phyloP scores from a whole-genome alignment of 2,797 vertebrate genomes.

The Anniella stebbinsi region DNA sequence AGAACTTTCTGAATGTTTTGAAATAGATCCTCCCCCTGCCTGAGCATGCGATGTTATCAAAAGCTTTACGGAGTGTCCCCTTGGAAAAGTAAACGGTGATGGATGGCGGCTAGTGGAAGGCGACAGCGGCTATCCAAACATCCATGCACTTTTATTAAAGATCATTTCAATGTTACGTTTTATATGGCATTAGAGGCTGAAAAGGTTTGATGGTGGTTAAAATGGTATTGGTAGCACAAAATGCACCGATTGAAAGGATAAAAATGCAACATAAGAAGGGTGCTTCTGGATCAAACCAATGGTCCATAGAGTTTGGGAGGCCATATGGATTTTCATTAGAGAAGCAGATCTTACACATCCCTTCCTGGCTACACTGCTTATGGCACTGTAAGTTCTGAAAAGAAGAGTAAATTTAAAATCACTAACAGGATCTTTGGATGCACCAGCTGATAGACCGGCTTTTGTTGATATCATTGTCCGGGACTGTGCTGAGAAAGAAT shows the following conservation, averaged over 20 bases:
- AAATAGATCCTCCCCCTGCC: constrained; percentile 64
- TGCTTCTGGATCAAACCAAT: background rate
- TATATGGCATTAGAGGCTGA: background rate
- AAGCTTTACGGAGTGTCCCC: constrained; percentile 67
- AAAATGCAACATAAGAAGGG: background rate
- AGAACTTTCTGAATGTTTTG: constrained; percentile 69
- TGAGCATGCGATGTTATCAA: constrained; percentile 61
- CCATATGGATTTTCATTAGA: constrained; percentile 40
- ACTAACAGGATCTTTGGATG: constrained; percentile 35
- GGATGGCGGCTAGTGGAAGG: constrained; percentile 57
- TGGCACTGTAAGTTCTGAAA: constrained; percentile 23
- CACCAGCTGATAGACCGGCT: background rate
- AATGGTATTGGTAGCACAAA: background rate
- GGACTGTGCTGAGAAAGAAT: constrained; percentile 45
- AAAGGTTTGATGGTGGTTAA: background rate
- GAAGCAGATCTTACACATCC: background rate
- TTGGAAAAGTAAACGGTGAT: constrained; percentile 74
- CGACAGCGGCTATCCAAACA: constrained; percentile 69
- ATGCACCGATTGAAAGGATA: background rate
- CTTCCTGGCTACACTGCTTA: background rate
- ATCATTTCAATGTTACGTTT: background rate
- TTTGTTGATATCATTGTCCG: constrained; percentile 13
- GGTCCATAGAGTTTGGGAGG: background rate
- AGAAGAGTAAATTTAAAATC: constrained; percentile 21
- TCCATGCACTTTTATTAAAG: constrained; percentile 57